Percentiles rank a stretch among this genome's conserved stretches.
Evolutionary conservation across 2,113 vertebrate genomes (phyloP).

Genomic region (Henicopernis longicauda): DNA sequence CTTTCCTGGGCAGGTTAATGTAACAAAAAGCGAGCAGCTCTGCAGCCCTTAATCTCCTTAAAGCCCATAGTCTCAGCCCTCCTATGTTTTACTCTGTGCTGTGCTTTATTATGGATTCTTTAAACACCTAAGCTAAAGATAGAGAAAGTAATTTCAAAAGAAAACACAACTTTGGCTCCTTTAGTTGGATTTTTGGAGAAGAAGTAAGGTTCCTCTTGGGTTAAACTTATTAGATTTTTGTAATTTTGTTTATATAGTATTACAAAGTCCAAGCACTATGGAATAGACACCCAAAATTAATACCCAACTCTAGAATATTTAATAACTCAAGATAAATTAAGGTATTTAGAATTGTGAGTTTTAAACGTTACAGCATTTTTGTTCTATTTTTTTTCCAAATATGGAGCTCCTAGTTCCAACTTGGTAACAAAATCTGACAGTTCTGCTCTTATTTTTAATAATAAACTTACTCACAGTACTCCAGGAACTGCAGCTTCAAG

Average conservation of each 20-base stretch:
- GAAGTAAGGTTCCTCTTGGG: neutral
- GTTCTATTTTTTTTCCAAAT: neutral
- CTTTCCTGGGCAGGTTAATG: constrained; percentile 35
- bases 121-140: constrained; percentile 24
- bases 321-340: neutral
- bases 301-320: neutral
- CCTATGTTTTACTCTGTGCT: neutral
- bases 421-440: neutral
- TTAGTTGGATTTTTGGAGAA: neutral
- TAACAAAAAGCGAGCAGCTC: neutral
- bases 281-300: neutral
- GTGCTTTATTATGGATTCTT: neutral
- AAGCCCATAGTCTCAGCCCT: neutral
- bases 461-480: neutral
- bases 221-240: neutral
- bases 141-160: constrained; percentile 10
- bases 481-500: neutral
- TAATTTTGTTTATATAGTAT: neutral
- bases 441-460: neutral
- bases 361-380: neutral
- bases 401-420: neutral
- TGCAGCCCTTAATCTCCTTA: constrained; percentile 31
- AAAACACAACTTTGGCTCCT: neutral
- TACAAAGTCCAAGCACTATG: neutral
- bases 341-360: neutral